Evolutionary conservation across 2,888 invertebrate genomes (phyloP).

Genomic region (Seira ritae): DNA sequence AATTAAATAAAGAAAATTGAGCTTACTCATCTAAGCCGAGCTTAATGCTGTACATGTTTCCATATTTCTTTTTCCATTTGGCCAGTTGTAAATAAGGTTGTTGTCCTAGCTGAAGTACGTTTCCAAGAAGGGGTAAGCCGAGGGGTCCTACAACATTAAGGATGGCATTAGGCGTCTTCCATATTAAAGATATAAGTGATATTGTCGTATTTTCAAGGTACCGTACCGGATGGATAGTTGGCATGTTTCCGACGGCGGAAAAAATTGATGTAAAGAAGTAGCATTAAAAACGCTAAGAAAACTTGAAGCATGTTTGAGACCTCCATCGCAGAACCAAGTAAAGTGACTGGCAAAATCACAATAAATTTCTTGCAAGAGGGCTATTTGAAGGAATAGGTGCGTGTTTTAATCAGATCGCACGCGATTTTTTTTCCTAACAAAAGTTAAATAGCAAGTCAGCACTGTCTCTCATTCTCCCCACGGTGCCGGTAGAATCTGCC

Average conservation of each 20-base stretch:
- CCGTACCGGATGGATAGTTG: constrained; percentile 21
- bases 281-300: constrained; percentile 12
- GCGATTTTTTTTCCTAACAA: too few species aligned
- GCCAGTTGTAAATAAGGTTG: constrained; percentile 17
- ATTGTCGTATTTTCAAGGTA: background rate
- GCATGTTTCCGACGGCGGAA: background rate
- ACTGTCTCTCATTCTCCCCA: too few species aligned
- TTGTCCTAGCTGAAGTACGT: constrained; percentile 47
- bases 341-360: too few species aligned
- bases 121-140: constrained; percentile 49
- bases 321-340: too few species aligned
- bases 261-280: constrained; percentile 22
- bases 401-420: too few species aligned
- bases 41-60: constrained; percentile 32
- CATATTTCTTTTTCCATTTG: constrained; percentile 45
- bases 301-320: constrained; percentile 22
- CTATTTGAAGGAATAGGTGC: too few species aligned
- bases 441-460: too few species aligned
- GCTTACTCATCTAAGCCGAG: constrained; percentile 37
- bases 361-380: too few species aligned
- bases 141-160: constrained; percentile 30
- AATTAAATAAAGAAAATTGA: background rate
- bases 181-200: background rate
- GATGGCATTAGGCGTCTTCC: background rate
- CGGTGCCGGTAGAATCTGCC: too few species aligned